Conservation (phyloP, 2,797 vertebrate species). For the Sorex maritimensis region DNA sequence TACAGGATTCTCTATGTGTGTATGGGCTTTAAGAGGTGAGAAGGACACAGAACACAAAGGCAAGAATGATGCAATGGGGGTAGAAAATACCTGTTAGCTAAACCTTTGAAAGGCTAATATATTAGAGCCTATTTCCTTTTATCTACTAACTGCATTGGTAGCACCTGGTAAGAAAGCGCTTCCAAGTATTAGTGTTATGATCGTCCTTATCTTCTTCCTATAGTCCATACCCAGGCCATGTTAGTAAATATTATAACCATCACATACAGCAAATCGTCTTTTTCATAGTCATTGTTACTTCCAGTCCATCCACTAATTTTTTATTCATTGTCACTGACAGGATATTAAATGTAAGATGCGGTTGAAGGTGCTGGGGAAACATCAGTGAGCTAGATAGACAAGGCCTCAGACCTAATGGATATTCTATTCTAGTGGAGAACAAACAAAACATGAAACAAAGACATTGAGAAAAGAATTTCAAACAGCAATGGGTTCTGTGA, state of each 20-base stretch:
- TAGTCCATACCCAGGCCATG: not conserved
- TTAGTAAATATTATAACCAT: not conserved
- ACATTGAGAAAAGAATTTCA: constrained; percentile 11
- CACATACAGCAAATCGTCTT: constrained; percentile 5
- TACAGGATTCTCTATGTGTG: not conserved
- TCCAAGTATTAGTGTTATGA: too few relatives aligned
- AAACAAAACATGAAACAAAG: constrained; percentile 22
- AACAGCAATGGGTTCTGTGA: not conserved
- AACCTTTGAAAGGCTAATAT: not conserved
- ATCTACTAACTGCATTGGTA: not conserved
- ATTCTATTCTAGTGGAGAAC: not conserved
- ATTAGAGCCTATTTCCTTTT: not conserved
- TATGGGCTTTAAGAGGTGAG: not conserved
- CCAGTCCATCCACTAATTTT: not conserved
- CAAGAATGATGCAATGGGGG: not conserved
- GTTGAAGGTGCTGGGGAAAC: not conserved
- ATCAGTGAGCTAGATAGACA: not conserved
- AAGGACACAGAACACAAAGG: constrained; percentile 1
- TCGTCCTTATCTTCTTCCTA: not conserved
- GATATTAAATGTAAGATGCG: constrained; percentile 8
- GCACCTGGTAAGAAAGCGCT: not conserved
- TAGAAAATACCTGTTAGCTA: not conserved
- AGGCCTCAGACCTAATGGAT: not conserved
- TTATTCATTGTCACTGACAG: not conserved
- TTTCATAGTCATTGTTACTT: not conserved